Evolutionary conservation across 1,140 invertebrate species (phyloP), one percentile per base, ranked within the genome.

Genomic region (Agrilus planipennis): DNA sequence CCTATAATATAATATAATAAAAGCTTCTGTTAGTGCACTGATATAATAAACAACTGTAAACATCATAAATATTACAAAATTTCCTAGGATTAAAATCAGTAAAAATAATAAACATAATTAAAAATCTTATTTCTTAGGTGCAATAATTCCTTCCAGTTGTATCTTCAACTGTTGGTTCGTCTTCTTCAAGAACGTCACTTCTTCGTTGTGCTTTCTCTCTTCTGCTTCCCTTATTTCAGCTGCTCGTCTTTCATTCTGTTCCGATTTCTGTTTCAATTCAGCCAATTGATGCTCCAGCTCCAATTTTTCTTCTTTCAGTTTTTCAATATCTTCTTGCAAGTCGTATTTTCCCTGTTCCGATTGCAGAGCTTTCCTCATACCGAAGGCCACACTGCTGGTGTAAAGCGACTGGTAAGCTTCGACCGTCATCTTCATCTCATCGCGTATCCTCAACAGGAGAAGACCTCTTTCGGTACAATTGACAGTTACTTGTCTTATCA

Each of bases 381-480:
- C 94, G 62, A 96, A 99, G 4, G 92, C 92, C 37, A 96, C 89
- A 41, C 91, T 92, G 63, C 90, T 96, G 63, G 96, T 94, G 62
- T 98, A 96, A 0, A 99, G 70, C 0, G 87, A 88, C 57, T 82
- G 79, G 57, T 95, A 98, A 1, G 93, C 90, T 52, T 89, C 81
- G 57, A 97, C 83, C 0, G 93, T 96, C 81, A 98, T 95, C 44
- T 81, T 72, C 35, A 97, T 81, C 71, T 99, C 94, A 64, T 99
- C 92, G 16, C 94, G 70, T 0, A 98, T 84, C 52, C 93, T 71
- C 16, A 97, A 64, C 10, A 99, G 65, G 2, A 99, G 64, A 5
- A 98, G 67, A n/a, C 95, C 95, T 47, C 93, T 73, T 68, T 99
- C 94, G 0, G 87, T 85, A 61, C 95, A 98, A 62, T 95, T 97